A percentile compares a stretch with the other conserved stretches of the same genome.
Evolutionary conservation across 1,140 invertebrate species (phyloP).

Genomic region (Anastrepha ludens): DNA sequence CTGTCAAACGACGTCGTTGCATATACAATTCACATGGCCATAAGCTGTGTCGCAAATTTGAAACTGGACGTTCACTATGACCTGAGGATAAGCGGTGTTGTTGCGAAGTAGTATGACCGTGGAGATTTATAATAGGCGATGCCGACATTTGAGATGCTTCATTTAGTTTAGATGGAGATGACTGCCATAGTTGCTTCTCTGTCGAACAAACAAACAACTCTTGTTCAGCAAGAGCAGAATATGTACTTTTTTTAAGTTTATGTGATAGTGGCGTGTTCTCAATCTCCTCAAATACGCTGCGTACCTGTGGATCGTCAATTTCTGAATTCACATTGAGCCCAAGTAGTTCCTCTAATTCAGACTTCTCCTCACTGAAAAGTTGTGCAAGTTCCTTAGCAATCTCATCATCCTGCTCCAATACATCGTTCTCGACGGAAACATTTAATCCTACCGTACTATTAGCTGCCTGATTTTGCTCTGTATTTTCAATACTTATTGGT

Average conservation of each 20-base stretch:
- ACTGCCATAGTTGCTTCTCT: background rate
- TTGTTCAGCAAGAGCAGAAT: background rate
- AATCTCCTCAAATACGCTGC: slow-evolving; percentile 61
- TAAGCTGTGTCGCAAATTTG: slow-evolving; percentile 64
- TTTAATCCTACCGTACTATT: background rate
- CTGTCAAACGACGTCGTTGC: slow-evolving; percentile 62
- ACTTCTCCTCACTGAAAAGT: slow-evolving; percentile 67
- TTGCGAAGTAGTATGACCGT: background rate
- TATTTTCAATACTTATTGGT: background rate
- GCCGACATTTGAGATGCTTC: background rate
- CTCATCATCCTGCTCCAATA: slow-evolving; percentile 61
- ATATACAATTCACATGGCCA: slow-evolving; percentile 73
- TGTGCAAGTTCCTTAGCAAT: slow-evolving; percentile 66
- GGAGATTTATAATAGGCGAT: background rate
- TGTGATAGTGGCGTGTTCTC: slow-evolving; percentile 53
- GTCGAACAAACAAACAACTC: background rate
- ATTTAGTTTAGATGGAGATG: background rate
- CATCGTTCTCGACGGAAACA: background rate
- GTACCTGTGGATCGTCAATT: slow-evolving; percentile 61
- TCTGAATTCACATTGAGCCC: slow-evolving; percentile 61
- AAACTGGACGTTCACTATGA: background rate
- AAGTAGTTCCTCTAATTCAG: slow-evolving; percentile 68
- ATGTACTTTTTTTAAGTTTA: background rate
- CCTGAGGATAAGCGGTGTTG: background rate
- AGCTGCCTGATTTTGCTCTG: background rate